phyloP scores from a whole-genome alignment of 2,888 invertebrate genomes.

The Arenicola marina region DNA sequence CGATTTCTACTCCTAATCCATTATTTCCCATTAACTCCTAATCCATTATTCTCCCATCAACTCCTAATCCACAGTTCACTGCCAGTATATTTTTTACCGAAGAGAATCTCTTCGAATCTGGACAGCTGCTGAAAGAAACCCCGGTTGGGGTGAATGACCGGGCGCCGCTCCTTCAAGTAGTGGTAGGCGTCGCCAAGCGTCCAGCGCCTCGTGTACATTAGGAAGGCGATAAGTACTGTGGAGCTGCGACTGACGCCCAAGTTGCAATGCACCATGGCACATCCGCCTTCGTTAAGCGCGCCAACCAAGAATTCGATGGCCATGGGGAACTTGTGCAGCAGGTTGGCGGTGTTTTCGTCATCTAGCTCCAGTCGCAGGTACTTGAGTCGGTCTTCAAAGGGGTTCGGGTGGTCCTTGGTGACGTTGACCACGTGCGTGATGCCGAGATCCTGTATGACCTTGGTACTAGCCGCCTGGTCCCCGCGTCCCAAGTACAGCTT shows the following conservation, averaged over 20 bases:
- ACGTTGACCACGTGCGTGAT: conserved; percentile 50
- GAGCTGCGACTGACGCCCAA: conserved; percentile 45
- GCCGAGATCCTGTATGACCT: conserved; percentile 39
- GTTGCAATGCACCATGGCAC: conserved; percentile 50
- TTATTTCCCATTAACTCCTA: too few relatives aligned
- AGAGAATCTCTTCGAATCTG: conserved; percentile 41
- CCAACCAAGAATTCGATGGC: conserved; percentile 26
- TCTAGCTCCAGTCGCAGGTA: conserved; percentile 17
- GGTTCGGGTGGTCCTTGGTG: conserved; percentile 27
- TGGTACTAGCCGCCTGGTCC: conserved; percentile 47
- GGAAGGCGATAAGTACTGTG: conserved; percentile 40
- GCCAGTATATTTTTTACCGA: conserved; percentile 42
- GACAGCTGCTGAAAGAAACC: conserved; percentile 39
- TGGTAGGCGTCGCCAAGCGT: conserved; percentile 40
- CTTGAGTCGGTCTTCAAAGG: conserved; percentile 14
- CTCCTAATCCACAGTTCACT: too few relatives aligned
- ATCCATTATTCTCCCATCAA: too few relatives aligned
- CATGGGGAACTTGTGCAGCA: conserved; percentile 16
- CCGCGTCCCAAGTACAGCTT: conserved; percentile 48
- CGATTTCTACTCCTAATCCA: too few relatives aligned
- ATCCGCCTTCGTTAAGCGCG: conserved; percentile 31
- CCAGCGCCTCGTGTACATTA: conserved; percentile 38
- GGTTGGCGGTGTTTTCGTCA: conserved; percentile 18
- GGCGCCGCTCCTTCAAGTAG: conserved; percentile 39
- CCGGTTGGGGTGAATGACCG: conserved; percentile 41